Conservation (phyloP, 2,113 vertebrate species). For the Phocoena sinus region DNA sequence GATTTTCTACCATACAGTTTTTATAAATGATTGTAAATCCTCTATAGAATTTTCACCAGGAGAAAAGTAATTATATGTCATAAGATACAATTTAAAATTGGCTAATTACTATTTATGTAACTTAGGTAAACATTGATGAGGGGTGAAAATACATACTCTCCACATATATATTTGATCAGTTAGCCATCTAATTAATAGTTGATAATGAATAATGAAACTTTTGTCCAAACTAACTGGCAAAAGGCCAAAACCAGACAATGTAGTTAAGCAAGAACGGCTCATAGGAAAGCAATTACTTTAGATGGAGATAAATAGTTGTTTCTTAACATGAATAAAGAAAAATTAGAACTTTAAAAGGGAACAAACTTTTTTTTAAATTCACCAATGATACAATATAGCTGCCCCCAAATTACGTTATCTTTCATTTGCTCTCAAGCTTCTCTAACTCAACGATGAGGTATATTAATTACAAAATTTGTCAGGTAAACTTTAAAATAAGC, state of each 20-base stretch:
- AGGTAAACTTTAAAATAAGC: conserved; percentile 55
- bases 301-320: conserved; percentile 81
- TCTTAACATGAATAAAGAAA: conserved; percentile 75
- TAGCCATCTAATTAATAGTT: conserved; percentile 40
- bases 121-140: conserved; percentile 12
- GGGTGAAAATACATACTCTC: conserved; percentile 61
- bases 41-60: conserved; percentile 11
- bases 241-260: conserved; percentile 79
- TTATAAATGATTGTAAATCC: conserved; percentile 31
- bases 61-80: conserved; percentile 40
- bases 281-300: conserved; percentile 84
- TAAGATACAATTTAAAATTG: neutral
- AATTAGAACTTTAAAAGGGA: conserved; percentile 33
- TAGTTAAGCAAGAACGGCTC: conserved; percentile 81
- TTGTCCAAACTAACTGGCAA: conserved; percentile 85
- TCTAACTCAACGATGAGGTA: conserved; percentile 52
- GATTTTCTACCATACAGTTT: neutral
- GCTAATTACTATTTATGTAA: conserved; percentile 44
- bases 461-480: conserved; percentile 65
- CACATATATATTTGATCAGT: conserved; percentile 79
- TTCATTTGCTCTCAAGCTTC: conserved; percentile 58
- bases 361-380: conserved; percentile 54
- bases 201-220: conserved; percentile 63
- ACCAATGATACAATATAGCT: conserved; percentile 45
- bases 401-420: conserved; percentile 67